A percentile compares a stretch with the other conserved stretches of the same genome.
Evolutionary conservation across 2,113 vertebrate genomes (phyloP).

Genomic region (Loxodonta africana): DNA sequence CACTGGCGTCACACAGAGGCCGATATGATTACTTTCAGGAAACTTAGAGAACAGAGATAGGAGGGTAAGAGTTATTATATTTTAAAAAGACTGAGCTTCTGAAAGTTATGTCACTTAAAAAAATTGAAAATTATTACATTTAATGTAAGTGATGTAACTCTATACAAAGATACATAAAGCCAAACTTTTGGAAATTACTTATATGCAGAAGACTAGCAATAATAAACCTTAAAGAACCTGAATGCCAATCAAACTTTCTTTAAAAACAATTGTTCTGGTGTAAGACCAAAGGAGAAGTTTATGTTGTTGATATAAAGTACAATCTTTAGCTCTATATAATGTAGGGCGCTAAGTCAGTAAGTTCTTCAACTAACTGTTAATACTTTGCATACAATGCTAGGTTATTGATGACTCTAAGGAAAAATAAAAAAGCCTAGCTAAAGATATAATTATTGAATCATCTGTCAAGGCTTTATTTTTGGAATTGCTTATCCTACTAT

Average conservation of each 20-base stretch:
- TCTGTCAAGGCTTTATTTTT: background rate
- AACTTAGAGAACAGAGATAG: background rate
- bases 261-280: background rate
- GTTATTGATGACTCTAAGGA: background rate
- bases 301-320: background rate
- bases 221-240: background rate
- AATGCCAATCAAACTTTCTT: slow-evolving; percentile 10
- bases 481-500: background rate
- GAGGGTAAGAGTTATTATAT: background rate
- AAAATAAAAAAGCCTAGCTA: background rate
- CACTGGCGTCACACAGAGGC: too few species aligned
- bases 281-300: background rate
- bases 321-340: background rate
- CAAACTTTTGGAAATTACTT: background rate
- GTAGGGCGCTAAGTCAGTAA: background rate
- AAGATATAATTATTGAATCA: background rate
- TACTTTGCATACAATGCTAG: background rate
- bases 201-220: background rate
- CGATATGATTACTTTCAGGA: background rate
- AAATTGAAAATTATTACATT: background rate
- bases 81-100: background rate
- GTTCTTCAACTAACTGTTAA: background rate
- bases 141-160: background rate
- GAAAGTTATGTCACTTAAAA: background rate
- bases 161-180: background rate